Base-by-base conservation (phyloP, 2,113 vertebrate species). In the Archocentrus centrarchus region DNA sequence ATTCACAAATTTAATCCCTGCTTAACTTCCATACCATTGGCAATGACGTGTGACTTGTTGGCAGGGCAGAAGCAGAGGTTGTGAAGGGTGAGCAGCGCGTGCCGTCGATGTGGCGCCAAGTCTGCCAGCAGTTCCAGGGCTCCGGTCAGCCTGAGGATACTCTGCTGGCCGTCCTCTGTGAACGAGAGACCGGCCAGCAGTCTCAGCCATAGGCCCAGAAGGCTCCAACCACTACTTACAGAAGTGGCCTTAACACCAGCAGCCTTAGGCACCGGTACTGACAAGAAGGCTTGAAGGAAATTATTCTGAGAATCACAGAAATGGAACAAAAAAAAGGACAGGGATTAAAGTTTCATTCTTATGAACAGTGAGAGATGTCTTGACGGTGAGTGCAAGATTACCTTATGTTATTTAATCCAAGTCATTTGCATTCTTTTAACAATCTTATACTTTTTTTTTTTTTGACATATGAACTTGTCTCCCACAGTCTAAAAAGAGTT, bases 281-380 rank as follows among this genome's bases (percentile, higher is more conserved):
- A 96, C 59, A 96, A 87, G 91, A 99, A 99, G 82, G 96, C 95
- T 90, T 99, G 98, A 70, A 99, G 92, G 91, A 99, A 99, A 92
- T 99, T 98, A 90, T 96, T 97, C 98, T 99, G 94, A 84, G 88
- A 77, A 85, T 24, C 44, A 89, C 77, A 91, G n/a, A 15, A 39
- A 62, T 76, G 24, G 14, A 90, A 27, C 3, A 5, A 35, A 83
- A 6, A 83, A 10, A 39, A 3, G 13, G 9, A 50, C 32, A 70
- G 17, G 61, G 14, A 61, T 57, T 14, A 30, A 20, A 68, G 37
- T 50, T 53, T 55, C 18, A 60, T 20, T 78, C 20, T 22, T 24
- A 5, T 60, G 44, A 80, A 53, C 24, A 30, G 44, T 11, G 9
- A 30, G 50, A 50, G 1, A 50, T 10, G 30, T 70, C 47, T 70